phyloP scores from a whole-genome alignment of 2,888 invertebrate species.

The Tuberolachnus salignus region DNA sequence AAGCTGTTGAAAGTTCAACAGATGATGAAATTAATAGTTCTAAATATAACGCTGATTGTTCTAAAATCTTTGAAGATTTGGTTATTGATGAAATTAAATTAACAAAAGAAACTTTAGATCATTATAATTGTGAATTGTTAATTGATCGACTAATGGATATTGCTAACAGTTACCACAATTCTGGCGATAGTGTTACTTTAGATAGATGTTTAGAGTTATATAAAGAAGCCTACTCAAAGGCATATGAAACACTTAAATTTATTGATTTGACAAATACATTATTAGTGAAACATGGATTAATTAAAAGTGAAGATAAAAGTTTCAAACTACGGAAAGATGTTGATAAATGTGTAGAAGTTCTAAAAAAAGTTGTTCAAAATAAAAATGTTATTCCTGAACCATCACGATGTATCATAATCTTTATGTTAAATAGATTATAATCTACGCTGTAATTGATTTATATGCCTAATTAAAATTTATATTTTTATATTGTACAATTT shows the following conservation, averaged over 20 bases:
- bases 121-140: neutral
- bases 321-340: constrained; percentile 70
- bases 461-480: neutral
- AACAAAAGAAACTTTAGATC: neutral
- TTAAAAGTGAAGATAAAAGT: constrained; percentile 73
- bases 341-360: constrained; percentile 68
- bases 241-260: constrained; percentile 24
- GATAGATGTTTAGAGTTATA: constrained; percentile 46
- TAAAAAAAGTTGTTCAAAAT: constrained; percentile 66
- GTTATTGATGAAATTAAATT: neutral
- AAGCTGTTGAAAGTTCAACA: constrained; percentile 50
- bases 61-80: constrained; percentile 17
- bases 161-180: constrained; percentile 33
- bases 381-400: constrained; percentile 65
- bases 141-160: constrained; percentile 43
- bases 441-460: neutral
- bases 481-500: constrained; percentile 23
- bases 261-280: constrained; percentile 40
- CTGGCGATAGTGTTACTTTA: constrained; percentile 4
- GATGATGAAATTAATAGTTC: constrained; percentile 57
- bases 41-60: neutral
- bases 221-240: constrained; percentile 40
- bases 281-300: constrained; percentile 58
- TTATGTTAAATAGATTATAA: constrained; percentile 41
- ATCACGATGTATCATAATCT: constrained; percentile 41